Evolutionary conservation across 2,113 vertebrate genomes (phyloP).

Genomic region (Cyanoderma ruficeps): DNA sequence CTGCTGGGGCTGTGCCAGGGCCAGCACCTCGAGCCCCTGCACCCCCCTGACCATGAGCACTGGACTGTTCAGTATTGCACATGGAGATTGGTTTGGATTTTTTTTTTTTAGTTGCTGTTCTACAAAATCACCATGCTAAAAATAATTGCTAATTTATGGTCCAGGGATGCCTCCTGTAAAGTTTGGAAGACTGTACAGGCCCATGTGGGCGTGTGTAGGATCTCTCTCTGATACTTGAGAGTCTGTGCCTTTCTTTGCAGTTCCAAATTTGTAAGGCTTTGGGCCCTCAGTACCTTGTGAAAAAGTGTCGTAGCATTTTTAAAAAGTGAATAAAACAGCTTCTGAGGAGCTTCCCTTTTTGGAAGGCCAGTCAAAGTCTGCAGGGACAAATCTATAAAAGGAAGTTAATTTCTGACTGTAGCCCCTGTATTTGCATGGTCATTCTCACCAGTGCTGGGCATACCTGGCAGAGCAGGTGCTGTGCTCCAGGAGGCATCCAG

Average conservation of each 20-base stretch:
- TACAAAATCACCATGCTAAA: background rate
- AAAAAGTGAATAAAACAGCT: background rate
- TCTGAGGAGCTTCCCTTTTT: background rate
- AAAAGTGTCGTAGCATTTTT: background rate
- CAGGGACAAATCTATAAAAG: background rate
- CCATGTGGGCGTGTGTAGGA: rapidly evolving
- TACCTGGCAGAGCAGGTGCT: background rate
- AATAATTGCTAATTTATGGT: background rate
- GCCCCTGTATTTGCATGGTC: background rate
- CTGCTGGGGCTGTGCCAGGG: background rate
- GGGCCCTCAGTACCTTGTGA: background rate
- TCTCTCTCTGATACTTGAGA: background rate
- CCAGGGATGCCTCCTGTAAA: background rate
- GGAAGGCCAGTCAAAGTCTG: background rate
- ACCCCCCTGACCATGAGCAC: rapidly evolving
- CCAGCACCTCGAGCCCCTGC: background rate
- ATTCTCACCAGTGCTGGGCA: background rate
- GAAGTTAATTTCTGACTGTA: background rate
- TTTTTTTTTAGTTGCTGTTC: background rate
- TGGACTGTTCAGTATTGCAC: background rate
- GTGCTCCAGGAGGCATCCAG: background rate
- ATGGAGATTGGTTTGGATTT: background rate
- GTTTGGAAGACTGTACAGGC: background rate
- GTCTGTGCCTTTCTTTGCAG: background rate
- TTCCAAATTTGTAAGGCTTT: background rate